phyloP scores from a whole-genome alignment of 1,140 invertebrate species.

The Phymorhynchus buccinoides region DNA sequence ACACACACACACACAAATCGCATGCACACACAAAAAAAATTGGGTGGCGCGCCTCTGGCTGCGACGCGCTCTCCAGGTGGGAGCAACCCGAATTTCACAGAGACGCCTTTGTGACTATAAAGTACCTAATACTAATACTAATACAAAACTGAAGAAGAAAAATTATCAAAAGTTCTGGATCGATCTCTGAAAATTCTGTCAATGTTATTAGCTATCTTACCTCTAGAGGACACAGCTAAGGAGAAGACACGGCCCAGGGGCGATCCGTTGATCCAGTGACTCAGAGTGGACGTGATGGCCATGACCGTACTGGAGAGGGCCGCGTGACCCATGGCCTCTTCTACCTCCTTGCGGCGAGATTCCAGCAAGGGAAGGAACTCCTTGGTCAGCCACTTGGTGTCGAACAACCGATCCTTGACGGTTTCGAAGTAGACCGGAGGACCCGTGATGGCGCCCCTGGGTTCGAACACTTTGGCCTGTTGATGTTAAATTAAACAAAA shows the following conservation, averaged over 20 bases:
- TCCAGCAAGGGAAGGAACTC: constrained; percentile 61
- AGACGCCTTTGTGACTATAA: too few relatives aligned
- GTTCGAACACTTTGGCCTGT: constrained; percentile 59
- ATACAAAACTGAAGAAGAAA: too few relatives aligned
- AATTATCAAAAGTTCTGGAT: too few relatives aligned
- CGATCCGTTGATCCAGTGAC: constrained; percentile 67
- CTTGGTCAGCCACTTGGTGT: constrained; percentile 68
- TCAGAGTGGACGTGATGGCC: constrained; percentile 59
- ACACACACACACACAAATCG: too few relatives aligned
- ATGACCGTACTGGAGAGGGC: constrained; percentile 54
- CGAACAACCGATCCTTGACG: constrained; percentile 63
- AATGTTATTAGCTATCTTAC: too few relatives aligned
- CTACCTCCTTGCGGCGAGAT: constrained; percentile 38
- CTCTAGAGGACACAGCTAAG: constrained; percentile 64
- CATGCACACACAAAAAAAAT: too few relatives aligned
- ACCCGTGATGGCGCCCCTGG: constrained; percentile 70
- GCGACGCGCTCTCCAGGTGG: too few relatives aligned
- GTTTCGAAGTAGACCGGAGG: constrained; percentile 67
- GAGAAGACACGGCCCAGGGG: constrained; percentile 66
- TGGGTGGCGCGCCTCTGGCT: too few relatives aligned
- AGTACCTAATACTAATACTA: too few relatives aligned
- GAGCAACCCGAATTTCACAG: too few relatives aligned
- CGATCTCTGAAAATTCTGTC: too few relatives aligned
- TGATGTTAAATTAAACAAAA: too few relatives aligned
- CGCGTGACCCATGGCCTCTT: constrained; percentile 47